phyloP scores from a whole-genome alignment of 2,797 vertebrate genomes.

The Melanotaenia trifasciata region DNA sequence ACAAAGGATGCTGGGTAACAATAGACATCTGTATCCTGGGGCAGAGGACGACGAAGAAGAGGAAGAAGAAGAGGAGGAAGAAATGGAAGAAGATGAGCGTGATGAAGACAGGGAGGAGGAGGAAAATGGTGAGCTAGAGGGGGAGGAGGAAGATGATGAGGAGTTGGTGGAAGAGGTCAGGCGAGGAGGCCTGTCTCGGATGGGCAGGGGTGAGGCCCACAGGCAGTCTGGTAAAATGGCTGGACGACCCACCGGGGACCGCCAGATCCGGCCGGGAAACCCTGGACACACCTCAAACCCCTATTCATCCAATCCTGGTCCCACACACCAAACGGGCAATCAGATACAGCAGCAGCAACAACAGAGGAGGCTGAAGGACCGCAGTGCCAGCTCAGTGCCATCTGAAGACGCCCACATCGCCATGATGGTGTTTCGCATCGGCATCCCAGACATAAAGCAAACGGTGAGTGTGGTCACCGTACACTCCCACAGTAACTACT shows the following conservation, averaged over 20 bases:
- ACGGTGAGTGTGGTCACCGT: conserved; percentile 84
- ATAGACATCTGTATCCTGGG: conserved; percentile 89
- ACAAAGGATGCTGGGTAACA: conserved; percentile 88
- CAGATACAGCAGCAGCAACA: conserved; percentile 75
- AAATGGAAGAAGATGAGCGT: conserved; percentile 84
- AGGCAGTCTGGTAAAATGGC: conserved; percentile 76
- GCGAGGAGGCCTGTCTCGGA: conserved; percentile 63
- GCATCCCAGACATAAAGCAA: conserved; percentile 95
- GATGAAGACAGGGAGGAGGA: conserved; percentile 78
- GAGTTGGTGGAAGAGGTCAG: conserved; percentile 77
- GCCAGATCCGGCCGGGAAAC: conserved; percentile 77
- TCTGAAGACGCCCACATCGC: conserved; percentile 90
- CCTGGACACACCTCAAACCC: conserved; percentile 80
- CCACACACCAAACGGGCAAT: conserved; percentile 80
- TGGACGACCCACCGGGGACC: conserved; percentile 66
- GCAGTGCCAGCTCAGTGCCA: conserved; percentile 82
- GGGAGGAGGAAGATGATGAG: conserved; percentile 76
- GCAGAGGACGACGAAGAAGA: conserved; percentile 90
- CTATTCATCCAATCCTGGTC: conserved; percentile 80
- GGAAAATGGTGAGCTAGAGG: conserved; percentile 80
- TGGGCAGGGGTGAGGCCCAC: conserved; percentile 73
- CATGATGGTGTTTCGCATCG: conserved; percentile 96
- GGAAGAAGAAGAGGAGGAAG: conserved; percentile 89
- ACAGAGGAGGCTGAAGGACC: conserved; percentile 85
- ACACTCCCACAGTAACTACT: conserved; percentile 5